phyloP scores from a whole-genome alignment of 2,888 invertebrate species.

The Cryptus viduatorius region DNA sequence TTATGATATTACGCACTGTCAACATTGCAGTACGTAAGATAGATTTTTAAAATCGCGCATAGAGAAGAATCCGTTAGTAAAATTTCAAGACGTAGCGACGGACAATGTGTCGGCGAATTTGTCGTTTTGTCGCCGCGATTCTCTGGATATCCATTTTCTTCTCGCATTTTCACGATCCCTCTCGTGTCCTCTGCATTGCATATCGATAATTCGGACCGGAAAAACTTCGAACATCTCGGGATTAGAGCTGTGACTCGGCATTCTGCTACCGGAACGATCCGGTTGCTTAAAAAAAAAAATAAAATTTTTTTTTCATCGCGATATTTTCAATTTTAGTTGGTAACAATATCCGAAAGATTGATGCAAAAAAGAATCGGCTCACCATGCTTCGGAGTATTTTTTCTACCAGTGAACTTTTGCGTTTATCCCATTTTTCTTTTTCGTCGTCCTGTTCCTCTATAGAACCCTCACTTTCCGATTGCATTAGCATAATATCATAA shows the following conservation, averaged over 20 bases:
- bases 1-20: neutral
- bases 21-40: neutral
- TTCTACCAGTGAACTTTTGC: conserved; percentile 67
- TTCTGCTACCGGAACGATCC: conserved; percentile 61
- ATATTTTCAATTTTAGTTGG: conserved; percentile 5
- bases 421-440: conserved; percentile 70
- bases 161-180: conserved; percentile 70
- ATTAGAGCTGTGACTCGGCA: conserved; percentile 73
- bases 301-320: neutral
- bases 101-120: conserved; percentile 73
- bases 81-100: conserved; percentile 62
- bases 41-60: neutral
- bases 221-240: conserved; percentile 70
- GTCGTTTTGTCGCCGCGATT: conserved; percentile 70
- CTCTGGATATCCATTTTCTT: conserved; percentile 78
- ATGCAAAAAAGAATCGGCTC: conserved; percentile 24
- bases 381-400: conserved; percentile 60
- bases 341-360: too few species aligned
- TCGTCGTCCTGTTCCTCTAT: conserved; percentile 62
- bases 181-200: conserved; percentile 65
- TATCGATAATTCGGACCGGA: conserved; percentile 61
- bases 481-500: conserved; percentile 88
- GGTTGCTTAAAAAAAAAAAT: conserved; percentile 47
- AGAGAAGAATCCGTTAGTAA: conserved; percentile 31
- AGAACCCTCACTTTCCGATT: conserved; percentile 87